Percentiles rank a stretch among this genome's conserved stretches.
These are phyloP conservation scores for Gallinago media DNA, from an alignment of 2,113 vertebrate species.

Conservation along the genomic window DNA sequence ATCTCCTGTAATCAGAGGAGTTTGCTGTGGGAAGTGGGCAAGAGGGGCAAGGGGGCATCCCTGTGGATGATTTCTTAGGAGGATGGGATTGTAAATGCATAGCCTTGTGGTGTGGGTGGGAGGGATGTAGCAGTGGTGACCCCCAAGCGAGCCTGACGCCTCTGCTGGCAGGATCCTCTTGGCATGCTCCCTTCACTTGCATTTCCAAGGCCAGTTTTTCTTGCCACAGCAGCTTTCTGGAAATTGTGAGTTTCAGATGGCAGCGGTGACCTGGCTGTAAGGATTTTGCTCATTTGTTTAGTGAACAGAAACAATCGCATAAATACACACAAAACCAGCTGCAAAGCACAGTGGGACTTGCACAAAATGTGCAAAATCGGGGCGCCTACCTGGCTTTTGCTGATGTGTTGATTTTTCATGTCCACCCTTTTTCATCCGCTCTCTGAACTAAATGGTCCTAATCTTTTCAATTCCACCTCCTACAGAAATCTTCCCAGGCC, in stretches of 20 bases:
- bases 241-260: not conserved
- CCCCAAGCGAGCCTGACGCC: accelerated
- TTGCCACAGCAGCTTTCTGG: not conserved
- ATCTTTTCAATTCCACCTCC: conserved; percentile 63
- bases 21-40: not conserved
- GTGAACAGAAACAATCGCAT: not conserved
- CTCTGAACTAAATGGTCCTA: conserved; percentile 28
- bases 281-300: not conserved
- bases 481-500: conserved; percentile 59
- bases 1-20: accelerated
- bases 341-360: not conserved
- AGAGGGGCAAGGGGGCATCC: not conserved
- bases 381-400: not conserved
- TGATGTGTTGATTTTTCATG: not conserved
- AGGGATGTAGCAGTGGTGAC: not conserved
- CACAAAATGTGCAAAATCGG: not conserved
- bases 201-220: not conserved
- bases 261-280: not conserved
- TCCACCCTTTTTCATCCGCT: conserved; percentile 28
- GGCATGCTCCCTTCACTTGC: accelerated
- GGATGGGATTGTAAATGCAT: not conserved
- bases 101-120: accelerated
- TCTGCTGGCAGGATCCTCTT: not conserved
- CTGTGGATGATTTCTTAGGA: accelerated
- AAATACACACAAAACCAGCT: not conserved